Conservation (phyloP, 2,113 vertebrate genomes). For the Tupaia chinensis region DNA sequence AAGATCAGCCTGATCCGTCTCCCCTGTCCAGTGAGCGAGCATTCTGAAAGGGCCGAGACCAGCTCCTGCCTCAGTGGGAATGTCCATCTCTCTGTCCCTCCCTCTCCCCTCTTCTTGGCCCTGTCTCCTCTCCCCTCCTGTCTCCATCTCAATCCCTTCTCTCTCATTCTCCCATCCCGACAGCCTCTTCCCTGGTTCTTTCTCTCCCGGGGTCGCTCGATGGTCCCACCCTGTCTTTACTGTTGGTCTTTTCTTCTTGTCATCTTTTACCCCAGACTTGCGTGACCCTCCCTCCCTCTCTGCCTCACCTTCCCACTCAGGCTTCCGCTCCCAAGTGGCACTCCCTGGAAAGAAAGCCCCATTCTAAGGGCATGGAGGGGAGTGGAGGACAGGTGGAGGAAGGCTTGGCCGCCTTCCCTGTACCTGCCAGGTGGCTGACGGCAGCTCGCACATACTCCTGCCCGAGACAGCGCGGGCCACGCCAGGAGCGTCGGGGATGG, state of each 20-base stretch:
- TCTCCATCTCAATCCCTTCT: no score
- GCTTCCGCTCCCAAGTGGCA: neutral
- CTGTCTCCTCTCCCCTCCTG: no score
- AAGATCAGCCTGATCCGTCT: neutral
- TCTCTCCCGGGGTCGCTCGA: neutral
- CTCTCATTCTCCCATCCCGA: no score
- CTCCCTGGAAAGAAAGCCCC: neutral
- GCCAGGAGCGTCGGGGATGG: neutral
- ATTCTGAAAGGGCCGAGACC: neutral
- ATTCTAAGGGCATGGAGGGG: neutral
- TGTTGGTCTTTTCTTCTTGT: neutral
- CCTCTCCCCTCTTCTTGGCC: accelerated
- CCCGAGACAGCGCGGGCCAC: neutral
- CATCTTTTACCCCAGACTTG: neutral
- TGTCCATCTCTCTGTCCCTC: neutral
- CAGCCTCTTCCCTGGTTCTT: neutral
- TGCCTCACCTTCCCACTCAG: neutral
- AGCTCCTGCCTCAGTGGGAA: neutral
- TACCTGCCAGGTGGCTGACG: slow-evolving; percentile 72
- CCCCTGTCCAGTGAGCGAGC: neutral
- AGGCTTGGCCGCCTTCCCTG: neutral
- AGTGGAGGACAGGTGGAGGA: neutral
- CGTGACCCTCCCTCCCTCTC: neutral
- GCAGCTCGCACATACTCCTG: slow-evolving; percentile 28
- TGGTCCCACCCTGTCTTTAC: neutral